Percentiles rank a stretch among this genome's conserved stretches.
Evolutionary conservation across 2,113 vertebrate species (phyloP).

Genomic region (Triplophysa rosa): DNA sequence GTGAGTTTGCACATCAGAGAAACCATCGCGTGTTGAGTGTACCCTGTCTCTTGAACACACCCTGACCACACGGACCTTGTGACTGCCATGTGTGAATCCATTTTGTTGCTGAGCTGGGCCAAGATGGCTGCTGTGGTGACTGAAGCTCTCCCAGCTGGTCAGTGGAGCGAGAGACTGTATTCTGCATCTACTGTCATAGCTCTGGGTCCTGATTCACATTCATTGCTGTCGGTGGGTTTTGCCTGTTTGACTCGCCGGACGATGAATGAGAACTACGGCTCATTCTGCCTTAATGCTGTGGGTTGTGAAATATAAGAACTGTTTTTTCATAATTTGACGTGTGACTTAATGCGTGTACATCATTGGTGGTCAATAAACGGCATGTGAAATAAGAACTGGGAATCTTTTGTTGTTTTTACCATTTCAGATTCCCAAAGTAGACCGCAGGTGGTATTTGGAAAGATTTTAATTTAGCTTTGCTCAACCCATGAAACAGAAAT

Average conservation of each 20-base stretch:
- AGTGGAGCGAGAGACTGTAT: conserved; percentile 30
- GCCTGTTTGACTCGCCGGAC: conserved; percentile 66
- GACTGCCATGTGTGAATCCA: conserved; percentile 23
- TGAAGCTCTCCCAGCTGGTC: conserved; percentile 27
- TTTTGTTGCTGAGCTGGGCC: conserved; percentile 29
- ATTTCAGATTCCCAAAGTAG: background rate
- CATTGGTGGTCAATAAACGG: conserved; percentile 18
- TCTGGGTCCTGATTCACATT: conserved; percentile 73
- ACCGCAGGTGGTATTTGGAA: no score
- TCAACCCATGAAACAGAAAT: no score
- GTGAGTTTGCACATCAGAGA: conserved; percentile 84
- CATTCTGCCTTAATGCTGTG: background rate
- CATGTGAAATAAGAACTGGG: background rate
- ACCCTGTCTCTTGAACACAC: conserved; percentile 64
- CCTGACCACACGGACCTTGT: conserved; percentile 26
- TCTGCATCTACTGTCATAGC: conserved; percentile 18
- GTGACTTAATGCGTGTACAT: conserved; percentile 11
- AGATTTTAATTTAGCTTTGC: no score
- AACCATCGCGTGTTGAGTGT: conserved; percentile 80
- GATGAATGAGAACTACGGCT: conserved; percentile 72
- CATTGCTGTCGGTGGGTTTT: conserved; percentile 81
- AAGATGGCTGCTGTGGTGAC: conserved; percentile 37
- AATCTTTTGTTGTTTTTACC: conserved; percentile 17
- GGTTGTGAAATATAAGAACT: background rate
- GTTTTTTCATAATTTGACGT: conserved; percentile 5